Evolutionary conservation across 2,888 invertebrate species (phyloP), one percentile per base, ranked within the genome.

Genomic region (Formica aserva): DNA sequence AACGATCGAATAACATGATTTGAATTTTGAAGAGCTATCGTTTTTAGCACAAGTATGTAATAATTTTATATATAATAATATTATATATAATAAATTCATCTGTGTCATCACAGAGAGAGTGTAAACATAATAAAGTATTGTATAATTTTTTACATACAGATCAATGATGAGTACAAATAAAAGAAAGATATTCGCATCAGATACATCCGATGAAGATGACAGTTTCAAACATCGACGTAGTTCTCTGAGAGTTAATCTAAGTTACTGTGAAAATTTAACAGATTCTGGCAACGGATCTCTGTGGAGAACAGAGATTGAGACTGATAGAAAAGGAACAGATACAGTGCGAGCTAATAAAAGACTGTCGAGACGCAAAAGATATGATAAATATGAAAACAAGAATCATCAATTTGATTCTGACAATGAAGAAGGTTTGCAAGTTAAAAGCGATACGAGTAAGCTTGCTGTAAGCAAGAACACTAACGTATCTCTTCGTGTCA

Each of bases 191-290:
- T 48, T 26, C 0, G 1, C 9, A 3, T 15, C n/a, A 9, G 13
- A 41, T 8, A 41, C 22, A 0, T 78, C 38, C 0, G 38, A 75
- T 13, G 78, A 77, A 3, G 81, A 66, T 32, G 78, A 71, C n/a
- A 85, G 77, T 18, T 45, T 67, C 8, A 84, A 77, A 22, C 41
- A 35, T 82, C 91, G 90, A 35, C 86, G 91, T 55, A 93, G 91
- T 76, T 94, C 94, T 1, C 60, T 94, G 62, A 87, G 80, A 84
- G 93, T 94, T 1, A 94, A 94, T 87, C 86, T 94, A 69, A 94
- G 94, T 85, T 93, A 82, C 60, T 76, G 67, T 1, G 89, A 92
- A 0, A 87, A 89, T 71, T 65, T 90, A 52, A 89, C 90, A 8
- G 89, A 92, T 69, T 92, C 92, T 6, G 90, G 87, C 13, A 85